Evolutionary conservation across 2,797 vertebrate genomes (phyloP).

Genomic region (Lagodon rhomboides): DNA sequence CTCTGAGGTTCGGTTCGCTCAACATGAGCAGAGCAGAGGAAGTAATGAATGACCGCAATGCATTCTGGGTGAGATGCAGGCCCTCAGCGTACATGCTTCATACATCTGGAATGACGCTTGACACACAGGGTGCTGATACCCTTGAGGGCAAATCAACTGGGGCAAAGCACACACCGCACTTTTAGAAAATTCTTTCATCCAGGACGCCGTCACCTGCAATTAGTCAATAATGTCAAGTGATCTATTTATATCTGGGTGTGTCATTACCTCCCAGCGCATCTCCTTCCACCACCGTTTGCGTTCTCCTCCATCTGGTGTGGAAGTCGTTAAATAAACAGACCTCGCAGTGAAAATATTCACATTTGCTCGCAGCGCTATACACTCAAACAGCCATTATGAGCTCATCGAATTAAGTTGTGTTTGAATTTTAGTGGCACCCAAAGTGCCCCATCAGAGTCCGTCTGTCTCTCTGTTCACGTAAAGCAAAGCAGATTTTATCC

Average conservation of each 20-base stretch:
- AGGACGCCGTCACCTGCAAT: constrained; percentile 58
- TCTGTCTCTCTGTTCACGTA: constrained; percentile 18
- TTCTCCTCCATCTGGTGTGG: constrained; percentile 65
- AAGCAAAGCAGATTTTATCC: constrained; percentile 9
- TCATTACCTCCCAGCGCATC: constrained; percentile 52
- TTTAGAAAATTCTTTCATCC: constrained; percentile 31
- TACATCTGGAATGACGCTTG: constrained; percentile 24
- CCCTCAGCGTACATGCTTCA: constrained; percentile 6
- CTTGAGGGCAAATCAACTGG: constrained; percentile 40
- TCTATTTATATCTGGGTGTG: constrained; percentile 64
- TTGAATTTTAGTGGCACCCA: constrained; percentile 25
- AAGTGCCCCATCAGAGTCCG: constrained; percentile 11
- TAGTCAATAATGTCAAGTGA: constrained; percentile 60
- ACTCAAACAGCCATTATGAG: constrained; percentile 42
- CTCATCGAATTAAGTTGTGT: constrained; percentile 22
- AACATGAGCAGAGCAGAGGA: not conserved
- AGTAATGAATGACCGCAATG: not conserved
- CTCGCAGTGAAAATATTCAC: constrained; percentile 54
- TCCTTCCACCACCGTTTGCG: constrained; percentile 47
- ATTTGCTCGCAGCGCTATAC: constrained; percentile 38
- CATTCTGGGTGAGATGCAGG: constrained; percentile 16
- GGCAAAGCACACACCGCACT: constrained; percentile 20
- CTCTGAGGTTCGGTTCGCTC: not conserved
- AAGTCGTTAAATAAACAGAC: constrained; percentile 66
- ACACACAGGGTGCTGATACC: not conserved